These are phyloP conservation scores for Phocoena phocoena DNA, from an alignment of 2,113 vertebrate species.

Conservation along the genomic window DNA sequence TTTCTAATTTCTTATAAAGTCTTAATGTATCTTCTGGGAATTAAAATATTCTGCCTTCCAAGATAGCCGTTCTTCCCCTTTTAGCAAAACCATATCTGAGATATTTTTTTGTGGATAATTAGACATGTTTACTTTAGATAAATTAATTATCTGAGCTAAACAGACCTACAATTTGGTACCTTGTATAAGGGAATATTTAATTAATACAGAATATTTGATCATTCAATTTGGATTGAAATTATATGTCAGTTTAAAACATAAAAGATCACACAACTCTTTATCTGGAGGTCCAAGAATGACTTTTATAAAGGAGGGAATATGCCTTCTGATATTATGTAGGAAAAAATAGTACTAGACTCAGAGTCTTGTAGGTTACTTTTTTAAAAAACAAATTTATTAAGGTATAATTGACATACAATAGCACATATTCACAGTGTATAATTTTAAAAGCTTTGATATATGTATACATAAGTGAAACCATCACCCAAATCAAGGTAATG, in stretches of 20 bases:
- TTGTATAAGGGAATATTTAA: not conserved
- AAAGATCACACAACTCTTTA: not conserved
- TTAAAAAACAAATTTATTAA: not conserved
- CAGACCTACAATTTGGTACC: not conserved
- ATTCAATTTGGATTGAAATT: not conserved
- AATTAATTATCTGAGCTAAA: not conserved
- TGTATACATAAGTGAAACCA: not conserved
- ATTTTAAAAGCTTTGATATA: not conserved
- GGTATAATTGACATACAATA: not conserved
- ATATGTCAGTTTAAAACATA: not conserved
- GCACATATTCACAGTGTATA: not conserved
- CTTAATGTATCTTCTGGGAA: not conserved
- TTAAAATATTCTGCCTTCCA: not conserved
- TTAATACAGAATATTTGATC: not conserved
- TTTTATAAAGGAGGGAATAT: not conserved
- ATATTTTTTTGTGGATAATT: not conserved
- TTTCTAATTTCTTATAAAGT: not conserved
- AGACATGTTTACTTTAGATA: not conserved
- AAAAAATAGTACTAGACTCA: not conserved
- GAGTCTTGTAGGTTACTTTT: not conserved
- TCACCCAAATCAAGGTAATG: not conserved
- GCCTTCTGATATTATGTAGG: not conserved
- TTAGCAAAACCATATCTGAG: not conserved
- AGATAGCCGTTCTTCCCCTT: not conserved
- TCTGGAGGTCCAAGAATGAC: not conserved